A percentile compares a stretch with the other conserved stretches of the same genome.
phyloP scores from a whole-genome alignment of 2,888 invertebrate species.

The Erynnis tages region DNA sequence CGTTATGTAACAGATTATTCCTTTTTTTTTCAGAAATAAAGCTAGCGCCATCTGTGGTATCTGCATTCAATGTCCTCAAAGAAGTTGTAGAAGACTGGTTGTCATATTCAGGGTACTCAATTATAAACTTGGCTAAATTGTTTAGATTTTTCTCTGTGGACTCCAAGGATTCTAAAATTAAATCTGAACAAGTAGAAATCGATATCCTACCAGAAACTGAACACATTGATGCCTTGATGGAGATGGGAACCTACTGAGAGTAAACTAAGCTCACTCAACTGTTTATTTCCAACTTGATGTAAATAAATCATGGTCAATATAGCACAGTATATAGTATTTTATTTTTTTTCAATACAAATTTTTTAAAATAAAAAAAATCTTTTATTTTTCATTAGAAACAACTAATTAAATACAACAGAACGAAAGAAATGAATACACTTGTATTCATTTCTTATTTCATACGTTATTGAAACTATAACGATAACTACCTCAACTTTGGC shows the following conservation, averaged over 20 bases:
- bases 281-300: constrained; percentile 12
- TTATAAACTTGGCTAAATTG: constrained; percentile 83
- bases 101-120: constrained; percentile 85
- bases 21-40: constrained; percentile 72
- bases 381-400: no score
- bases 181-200: constrained; percentile 62
- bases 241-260: constrained; percentile 61
- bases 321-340: constrained; percentile 12
- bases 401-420: no score
- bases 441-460: no score
- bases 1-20: background rate
- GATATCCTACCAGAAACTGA: constrained; percentile 73
- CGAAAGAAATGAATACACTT: no score
- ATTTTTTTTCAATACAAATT: constrained; percentile 8
- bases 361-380: background rate
- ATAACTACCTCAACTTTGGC: no score
- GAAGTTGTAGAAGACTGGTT: constrained; percentile 86
- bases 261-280: constrained; percentile 1
- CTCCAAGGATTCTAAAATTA: constrained; percentile 50
- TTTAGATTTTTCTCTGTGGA: constrained; percentile 75
- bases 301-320: constrained; percentile 29
- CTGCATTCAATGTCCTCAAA: constrained; percentile 83
- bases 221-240: constrained; percentile 71
- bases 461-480: no score
- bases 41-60: constrained; percentile 70